Percentiles rank a stretch among this genome's conserved stretches.
phyloP scores from a whole-genome alignment of 2,113 vertebrate species.

The Cavia porcellus region DNA sequence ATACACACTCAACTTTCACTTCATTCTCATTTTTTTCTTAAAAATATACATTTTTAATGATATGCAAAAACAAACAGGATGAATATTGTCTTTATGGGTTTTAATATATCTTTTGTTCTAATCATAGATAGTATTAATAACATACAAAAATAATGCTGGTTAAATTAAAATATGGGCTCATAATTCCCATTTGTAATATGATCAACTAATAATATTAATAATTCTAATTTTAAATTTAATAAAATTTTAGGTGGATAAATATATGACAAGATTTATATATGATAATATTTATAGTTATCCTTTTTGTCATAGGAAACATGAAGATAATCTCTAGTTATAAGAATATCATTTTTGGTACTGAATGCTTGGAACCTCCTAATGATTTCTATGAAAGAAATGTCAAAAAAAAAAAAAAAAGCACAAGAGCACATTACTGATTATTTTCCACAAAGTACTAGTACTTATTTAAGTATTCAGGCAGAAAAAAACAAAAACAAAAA shows the following conservation, averaged over 20 bases:
- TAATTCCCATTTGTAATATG: background rate
- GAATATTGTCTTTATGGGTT: background rate
- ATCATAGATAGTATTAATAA: background rate
- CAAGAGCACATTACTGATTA: background rate
- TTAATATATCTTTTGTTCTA: conserved; percentile 1
- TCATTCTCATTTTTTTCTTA: background rate
- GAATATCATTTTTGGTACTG: background rate
- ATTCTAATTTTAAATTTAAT: conserved; percentile 5
- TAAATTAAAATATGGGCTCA: background rate
- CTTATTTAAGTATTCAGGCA: background rate
- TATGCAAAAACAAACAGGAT: conserved; percentile 12
- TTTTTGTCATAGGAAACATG: background rate
- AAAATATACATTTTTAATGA: background rate
- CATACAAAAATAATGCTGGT: background rate
- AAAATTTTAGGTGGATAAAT: background rate
- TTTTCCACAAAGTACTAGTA: background rate
- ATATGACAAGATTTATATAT: background rate
- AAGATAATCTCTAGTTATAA: background rate
- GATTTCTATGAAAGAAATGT: background rate
- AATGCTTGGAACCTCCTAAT: background rate
- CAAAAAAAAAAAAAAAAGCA: background rate
- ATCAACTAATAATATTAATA: background rate
- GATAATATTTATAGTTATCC: background rate
- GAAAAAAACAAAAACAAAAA: background rate
- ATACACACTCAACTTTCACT: background rate